Conservation (phyloP, 2,888 invertebrate genomes). For the Apoda limacodes region DNA sequence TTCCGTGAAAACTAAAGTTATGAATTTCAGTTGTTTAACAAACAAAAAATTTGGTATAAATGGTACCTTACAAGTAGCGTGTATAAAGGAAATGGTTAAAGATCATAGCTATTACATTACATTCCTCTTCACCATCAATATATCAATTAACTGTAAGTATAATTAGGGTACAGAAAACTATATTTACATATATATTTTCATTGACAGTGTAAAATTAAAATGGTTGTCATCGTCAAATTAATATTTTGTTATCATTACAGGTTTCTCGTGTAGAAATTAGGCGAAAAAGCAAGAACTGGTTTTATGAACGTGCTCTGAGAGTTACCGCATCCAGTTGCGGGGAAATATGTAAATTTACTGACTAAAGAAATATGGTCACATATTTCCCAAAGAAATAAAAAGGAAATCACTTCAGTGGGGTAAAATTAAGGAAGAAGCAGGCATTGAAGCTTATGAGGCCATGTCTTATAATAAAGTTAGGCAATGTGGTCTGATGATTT, state of each 20-base stretch:
- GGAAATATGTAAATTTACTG: not conserved
- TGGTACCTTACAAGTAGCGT: conserved; percentile 2
- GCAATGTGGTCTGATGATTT: conserved; percentile 5
- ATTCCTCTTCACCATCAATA: conserved; percentile 2
- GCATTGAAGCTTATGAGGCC: conserved; percentile 2
- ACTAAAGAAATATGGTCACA: not conserved
- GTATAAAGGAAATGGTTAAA: not conserved
- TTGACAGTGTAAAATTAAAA: no score
- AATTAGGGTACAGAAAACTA: no score
- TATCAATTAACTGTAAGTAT: conserved; percentile 2
- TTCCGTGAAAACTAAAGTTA: conserved; percentile 9
- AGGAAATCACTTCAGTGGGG: no score
- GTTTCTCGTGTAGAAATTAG: conserved; percentile 2
- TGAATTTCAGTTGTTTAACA: conserved; percentile 11
- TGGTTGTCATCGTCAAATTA: not conserved
- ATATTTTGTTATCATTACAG: no score
- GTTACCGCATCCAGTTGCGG: conserved; percentile 1
- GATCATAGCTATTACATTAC: conserved; percentile 1
- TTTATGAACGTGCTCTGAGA: conserved; percentile 9
- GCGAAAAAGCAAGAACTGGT: conserved; percentile 9
- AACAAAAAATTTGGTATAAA: conserved; percentile 6
- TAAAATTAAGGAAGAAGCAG: not conserved
- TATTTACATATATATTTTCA: no score
- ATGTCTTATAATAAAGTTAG: conserved; percentile 4
- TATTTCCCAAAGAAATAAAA: conserved; percentile 1